phyloP scores from a whole-genome alignment of 2,113 vertebrate species.

The Eurypyga helias region DNA sequence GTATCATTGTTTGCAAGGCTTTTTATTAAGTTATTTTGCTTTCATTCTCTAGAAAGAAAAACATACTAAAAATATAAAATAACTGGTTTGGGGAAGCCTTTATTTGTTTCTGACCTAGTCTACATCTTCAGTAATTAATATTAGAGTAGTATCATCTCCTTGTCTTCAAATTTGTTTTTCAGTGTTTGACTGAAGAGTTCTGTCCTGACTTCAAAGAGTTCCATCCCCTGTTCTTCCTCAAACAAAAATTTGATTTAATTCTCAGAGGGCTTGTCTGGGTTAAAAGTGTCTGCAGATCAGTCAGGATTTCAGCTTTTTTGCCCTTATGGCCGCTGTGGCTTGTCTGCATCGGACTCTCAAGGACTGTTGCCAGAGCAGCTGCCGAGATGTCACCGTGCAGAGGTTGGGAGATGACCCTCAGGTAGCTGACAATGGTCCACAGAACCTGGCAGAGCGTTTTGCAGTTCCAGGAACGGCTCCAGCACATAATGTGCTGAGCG shows the following conservation, averaged over 20 bases:
- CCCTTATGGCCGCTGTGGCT: neutral
- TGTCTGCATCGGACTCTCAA: neutral
- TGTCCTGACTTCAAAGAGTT: neutral
- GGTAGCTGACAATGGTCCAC: neutral
- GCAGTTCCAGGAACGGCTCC: conserved; percentile 43
- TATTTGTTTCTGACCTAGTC: neutral
- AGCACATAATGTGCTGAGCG: conserved; percentile 36
- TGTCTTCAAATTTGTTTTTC: conserved; percentile 8
- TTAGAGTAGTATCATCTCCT: neutral
- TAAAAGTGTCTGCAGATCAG: neutral
- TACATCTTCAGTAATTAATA: neutral
- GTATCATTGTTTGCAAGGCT: neutral
- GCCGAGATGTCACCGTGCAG: neutral
- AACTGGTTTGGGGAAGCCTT: neutral
- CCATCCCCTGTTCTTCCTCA: neutral
- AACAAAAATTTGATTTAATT: neutral
- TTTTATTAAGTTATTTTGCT: neutral
- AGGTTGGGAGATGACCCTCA: conserved; percentile 7
- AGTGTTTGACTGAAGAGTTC: neutral
- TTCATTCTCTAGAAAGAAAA: conserved; percentile 1
- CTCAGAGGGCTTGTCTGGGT: neutral
- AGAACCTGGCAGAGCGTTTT: conserved; percentile 37
- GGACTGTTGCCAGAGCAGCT: neutral
- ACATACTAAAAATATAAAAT: neutral
- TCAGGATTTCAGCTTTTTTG: neutral